A percentile compares a stretch with the other conserved stretches of the same genome.
Conservation (phyloP, 2,888 invertebrate genomes). For the Polyommatus iphigenia region DNA sequence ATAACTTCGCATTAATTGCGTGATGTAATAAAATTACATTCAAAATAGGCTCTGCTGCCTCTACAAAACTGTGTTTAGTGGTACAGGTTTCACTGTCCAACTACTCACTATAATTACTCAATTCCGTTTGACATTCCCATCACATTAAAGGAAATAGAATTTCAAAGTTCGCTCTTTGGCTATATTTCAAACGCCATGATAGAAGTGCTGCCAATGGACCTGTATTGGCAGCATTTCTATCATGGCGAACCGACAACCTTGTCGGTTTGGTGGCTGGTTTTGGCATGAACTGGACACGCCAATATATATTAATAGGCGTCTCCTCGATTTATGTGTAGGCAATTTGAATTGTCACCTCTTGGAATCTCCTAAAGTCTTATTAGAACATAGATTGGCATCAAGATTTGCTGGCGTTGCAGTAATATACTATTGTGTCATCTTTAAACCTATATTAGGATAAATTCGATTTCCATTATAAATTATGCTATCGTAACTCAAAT, state of each 20-base stretch:
- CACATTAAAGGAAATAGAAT: not conserved
- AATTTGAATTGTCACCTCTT: not conserved
- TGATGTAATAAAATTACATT: not conserved
- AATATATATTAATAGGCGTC: conserved; percentile 7
- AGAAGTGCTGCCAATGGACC: not conserved
- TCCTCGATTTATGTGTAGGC: conserved; percentile 4
- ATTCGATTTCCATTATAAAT: no score
- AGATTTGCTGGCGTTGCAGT: not conserved
- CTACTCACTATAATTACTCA: conserved; percentile 4
- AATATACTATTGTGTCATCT: no score
- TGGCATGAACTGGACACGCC: not conserved
- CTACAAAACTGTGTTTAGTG: not conserved
- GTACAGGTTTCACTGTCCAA: not conserved
- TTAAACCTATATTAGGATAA: no score
- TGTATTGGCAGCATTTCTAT: no score
- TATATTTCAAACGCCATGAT: conserved; percentile 2
- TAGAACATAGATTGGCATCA: not conserved
- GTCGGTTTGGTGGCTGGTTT: not conserved
- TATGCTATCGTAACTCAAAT: no score
- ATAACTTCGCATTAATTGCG: no score
- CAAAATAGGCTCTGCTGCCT: not conserved
- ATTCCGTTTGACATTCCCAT: not conserved
- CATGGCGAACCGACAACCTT: not conserved
- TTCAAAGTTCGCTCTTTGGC: not conserved
- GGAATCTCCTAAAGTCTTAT: not conserved